Conservation (phyloP, 2,113 vertebrate species). For the Cacatua alba region DNA sequence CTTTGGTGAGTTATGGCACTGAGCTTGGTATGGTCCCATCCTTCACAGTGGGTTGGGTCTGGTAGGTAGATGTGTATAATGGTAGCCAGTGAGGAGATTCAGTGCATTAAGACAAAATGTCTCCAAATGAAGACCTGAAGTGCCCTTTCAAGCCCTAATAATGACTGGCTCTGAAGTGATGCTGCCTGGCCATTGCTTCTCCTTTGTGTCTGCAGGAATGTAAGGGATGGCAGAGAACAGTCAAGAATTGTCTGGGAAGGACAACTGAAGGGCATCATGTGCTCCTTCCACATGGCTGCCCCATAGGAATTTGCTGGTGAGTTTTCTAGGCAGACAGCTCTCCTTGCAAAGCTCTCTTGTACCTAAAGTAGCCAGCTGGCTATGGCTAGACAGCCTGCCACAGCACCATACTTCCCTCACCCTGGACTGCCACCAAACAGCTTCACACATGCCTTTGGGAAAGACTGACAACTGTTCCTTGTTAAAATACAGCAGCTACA, state of each 20-base stretch:
- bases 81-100: not conserved
- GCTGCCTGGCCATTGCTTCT: not conserved
- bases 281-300: constrained; percentile 23
- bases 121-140: not conserved
- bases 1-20: not conserved
- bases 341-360: not conserved
- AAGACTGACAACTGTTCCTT: not conserved
- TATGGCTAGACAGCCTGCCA: not conserved
- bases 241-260: constrained; percentile 1
- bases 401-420: not conserved
- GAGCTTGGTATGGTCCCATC: not conserved
- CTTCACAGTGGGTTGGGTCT: constrained; percentile 63
- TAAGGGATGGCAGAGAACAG: not conserved
- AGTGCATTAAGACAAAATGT: not conserved
- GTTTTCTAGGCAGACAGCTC: not conserved
- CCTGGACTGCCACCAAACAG: not conserved
- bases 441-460: not conserved
- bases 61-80: constrained; percentile 10
- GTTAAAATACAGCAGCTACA: not conserved
- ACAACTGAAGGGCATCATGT: not conserved
- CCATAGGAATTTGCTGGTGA: not conserved
- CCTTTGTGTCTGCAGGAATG: not conserved
- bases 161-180: not conserved
- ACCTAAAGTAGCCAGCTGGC: not conserved
- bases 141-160: not conserved